Conservation (phyloP, 2,113 vertebrate species). For the Syngnathus typhle region DNA sequence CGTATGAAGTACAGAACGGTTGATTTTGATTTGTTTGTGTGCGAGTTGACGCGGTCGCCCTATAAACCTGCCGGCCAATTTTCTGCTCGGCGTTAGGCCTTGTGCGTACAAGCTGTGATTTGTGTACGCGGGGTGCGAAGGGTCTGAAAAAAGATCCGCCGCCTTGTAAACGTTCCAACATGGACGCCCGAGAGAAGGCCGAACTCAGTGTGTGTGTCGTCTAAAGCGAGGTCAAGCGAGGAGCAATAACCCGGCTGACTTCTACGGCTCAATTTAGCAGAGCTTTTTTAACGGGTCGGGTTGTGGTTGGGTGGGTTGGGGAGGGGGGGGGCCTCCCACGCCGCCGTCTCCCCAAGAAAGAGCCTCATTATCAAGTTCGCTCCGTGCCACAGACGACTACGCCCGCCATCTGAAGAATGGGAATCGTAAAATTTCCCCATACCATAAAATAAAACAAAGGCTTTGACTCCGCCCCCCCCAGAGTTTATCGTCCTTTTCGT, state of each 20-base stretch:
- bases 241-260: constrained; percentile 50
- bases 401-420: constrained; percentile 26
- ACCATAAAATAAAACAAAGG: constrained; percentile 65
- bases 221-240: constrained; percentile 34
- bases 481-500: constrained; percentile 34
- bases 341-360: constrained; percentile 21
- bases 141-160: constrained; percentile 50
- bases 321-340: constrained; percentile 43
- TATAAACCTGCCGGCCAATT: constrained; percentile 39
- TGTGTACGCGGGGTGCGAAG: constrained; percentile 22
- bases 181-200: constrained; percentile 35
- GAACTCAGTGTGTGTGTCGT: constrained; percentile 42
- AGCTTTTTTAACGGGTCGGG: constrained; percentile 19
- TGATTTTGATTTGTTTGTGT: constrained; percentile 1
- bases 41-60: constrained; percentile 20
- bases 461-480: constrained; percentile 38
- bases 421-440: constrained; percentile 51
- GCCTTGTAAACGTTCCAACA: constrained; percentile 59
- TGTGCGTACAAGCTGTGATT: constrained; percentile 44
- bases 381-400: constrained; percentile 20
- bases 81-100: constrained; percentile 42
- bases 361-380: constrained; percentile 41
- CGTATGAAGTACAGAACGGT: too few relatives aligned
- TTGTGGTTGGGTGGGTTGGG: background rate
- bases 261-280: constrained; percentile 46